These are phyloP conservation scores for Erpobdella octoculata DNA, from an alignment of 2,888 invertebrate species.

Conservation along the genomic window DNA sequence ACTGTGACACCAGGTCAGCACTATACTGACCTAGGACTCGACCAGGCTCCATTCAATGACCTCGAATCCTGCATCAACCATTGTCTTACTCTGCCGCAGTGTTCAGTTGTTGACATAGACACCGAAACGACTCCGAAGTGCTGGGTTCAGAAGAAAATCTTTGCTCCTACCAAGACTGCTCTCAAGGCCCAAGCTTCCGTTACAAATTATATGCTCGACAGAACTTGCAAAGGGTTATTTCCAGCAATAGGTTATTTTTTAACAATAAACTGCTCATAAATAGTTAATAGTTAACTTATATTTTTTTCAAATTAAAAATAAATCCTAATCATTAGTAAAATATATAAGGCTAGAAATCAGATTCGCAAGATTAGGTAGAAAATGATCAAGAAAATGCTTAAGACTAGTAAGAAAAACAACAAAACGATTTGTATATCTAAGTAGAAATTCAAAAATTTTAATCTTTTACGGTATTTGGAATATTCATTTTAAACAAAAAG, in stretches of 20 bases:
- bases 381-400: no score
- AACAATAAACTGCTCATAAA: no score
- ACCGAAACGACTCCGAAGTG: neutral
- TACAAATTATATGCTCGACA: constrained; percentile 2
- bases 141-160: constrained; percentile 2
- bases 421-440: no score
- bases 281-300: no score
- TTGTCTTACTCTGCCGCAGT: neutral
- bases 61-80: constrained; percentile 1
- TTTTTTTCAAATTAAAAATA: no score
- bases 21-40: neutral
- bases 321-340: no score
- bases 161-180: neutral
- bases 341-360: no score
- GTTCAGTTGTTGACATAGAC: constrained; percentile 3
- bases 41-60: constrained; percentile 1
- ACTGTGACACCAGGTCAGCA: neutral
- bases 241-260: neutral
- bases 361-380: no score
- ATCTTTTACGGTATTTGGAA: no score
- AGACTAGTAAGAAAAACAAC: no score
- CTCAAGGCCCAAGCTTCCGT: neutral
- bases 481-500: no score
- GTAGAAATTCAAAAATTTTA: no score
- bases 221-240: neutral